A percentile compares a stretch with the other conserved stretches of the same genome.
These are phyloP conservation scores for Bradysia coprophila DNA, from an alignment of 1,140 invertebrate genomes.

Conservation along the genomic window DNA sequence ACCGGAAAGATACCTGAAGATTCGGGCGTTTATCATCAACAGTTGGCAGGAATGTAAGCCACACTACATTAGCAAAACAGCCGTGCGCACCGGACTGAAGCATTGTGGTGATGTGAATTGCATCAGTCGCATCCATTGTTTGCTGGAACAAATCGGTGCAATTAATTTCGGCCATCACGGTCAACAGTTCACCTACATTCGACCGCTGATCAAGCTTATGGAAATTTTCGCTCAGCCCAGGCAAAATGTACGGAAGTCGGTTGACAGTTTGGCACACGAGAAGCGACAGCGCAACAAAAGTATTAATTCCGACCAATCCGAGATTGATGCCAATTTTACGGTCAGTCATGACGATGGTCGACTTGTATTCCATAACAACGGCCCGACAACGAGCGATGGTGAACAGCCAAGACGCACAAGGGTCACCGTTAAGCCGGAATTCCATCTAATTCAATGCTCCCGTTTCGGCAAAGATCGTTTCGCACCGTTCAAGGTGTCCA, in stretches of 20 bases:
- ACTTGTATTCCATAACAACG: conserved; percentile 18
- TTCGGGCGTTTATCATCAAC: conserved; percentile 38
- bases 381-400: conserved; percentile 19
- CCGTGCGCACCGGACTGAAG: conserved; percentile 33
- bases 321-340: conserved; percentile 39
- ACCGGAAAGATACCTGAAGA: conserved; percentile 36
- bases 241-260: not conserved
- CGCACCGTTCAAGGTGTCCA: conserved; percentile 36
- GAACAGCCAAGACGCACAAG: conserved; percentile 16
- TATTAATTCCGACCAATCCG: conserved; percentile 13
- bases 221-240: not conserved
- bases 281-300: conserved; percentile 1
- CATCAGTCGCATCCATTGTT: conserved; percentile 38
- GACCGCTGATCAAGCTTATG: conserved; percentile 4
- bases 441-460: conserved; percentile 29
- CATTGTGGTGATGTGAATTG: conserved; percentile 44
- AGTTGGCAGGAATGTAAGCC: conserved; percentile 33
- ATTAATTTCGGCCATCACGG: conserved; percentile 46
- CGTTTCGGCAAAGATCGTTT: conserved; percentile 29
- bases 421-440: conserved; percentile 13
- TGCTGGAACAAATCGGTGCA: conserved; percentile 39
- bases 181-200: conserved; percentile 9
- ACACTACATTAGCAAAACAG: conserved; percentile 37
- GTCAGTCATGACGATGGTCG: conserved; percentile 31
- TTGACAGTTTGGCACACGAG: not conserved